phyloP scores from a whole-genome alignment of 2,888 invertebrate species.

The Pollenia labialis region DNA sequence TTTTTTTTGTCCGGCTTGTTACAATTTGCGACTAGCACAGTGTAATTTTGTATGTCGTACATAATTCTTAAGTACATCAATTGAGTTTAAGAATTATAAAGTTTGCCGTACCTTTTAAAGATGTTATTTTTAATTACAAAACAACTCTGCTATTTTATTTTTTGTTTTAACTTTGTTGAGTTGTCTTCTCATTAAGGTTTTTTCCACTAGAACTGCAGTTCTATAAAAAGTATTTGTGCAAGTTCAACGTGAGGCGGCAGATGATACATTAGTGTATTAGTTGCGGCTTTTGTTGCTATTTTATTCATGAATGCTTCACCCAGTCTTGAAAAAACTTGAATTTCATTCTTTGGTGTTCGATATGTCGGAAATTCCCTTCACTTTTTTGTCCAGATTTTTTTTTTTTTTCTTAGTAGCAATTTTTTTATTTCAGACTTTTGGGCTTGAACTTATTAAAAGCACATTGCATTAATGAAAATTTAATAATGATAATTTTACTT shows the following conservation, averaged over 20 bases:
- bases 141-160: background rate
- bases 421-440: constrained; percentile 43
- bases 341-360: constrained; percentile 39
- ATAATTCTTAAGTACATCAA: constrained; percentile 1
- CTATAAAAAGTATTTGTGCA: background rate
- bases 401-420: constrained; percentile 19
- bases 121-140: constrained; percentile 39
- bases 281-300: constrained; percentile 15
- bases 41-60: no score
- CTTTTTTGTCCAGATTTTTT: constrained; percentile 56
- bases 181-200: background rate
- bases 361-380: constrained; percentile 71
- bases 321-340: constrained; percentile 57
- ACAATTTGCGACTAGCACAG: no score
- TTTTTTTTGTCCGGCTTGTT: no score
- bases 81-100: background rate
- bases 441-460: constrained; percentile 40
- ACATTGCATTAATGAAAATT: background rate
- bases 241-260: background rate
- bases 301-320: constrained; percentile 10
- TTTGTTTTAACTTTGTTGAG: background rate
- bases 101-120: constrained; percentile 50
- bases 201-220: background rate
- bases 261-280: constrained; percentile 2
- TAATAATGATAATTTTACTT: constrained; percentile 3